Base-by-base conservation (phyloP, 2,888 invertebrate species). In the Acleris laterana region DNA sequence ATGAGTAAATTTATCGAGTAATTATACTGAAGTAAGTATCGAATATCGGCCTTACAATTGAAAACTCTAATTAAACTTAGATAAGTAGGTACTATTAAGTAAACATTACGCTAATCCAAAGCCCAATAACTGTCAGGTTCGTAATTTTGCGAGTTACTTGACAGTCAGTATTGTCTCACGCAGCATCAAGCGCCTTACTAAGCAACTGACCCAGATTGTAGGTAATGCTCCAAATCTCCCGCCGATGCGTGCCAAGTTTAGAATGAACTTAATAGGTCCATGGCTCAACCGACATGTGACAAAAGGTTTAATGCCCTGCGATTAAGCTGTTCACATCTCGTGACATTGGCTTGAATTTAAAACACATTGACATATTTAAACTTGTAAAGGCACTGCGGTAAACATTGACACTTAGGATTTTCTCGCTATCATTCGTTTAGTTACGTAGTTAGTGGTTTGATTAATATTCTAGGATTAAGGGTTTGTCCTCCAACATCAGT, bases 201-300 rank as follows among this genome's bases (percentile, higher is more conserved):
- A 88, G 72, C 88, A 87, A 89, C 80, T 90, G 91, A 88, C 90
- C 90, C 79, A 89, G 87, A 84, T 89, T 83, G 79, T 80, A 42
- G 46, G 46, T 56, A 81, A 80, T 80, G 87, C 85, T 87, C 88
- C 82, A 84, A 87, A 90, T 90, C 82, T 84, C 79, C 77, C 72
- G 76, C 71, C 79, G 78, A 86, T 85, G 81, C 82, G 82, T 84
- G 85, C 82, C 84, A 83, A 87, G 83, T 83, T 85, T 82, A 82
- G 73, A 80, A 76, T 75, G 75, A 76, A 78, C 72, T 77, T 74
- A 74, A 78, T 72, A 71, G 66, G 65, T 56, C 69, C 62, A 48
- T 73, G 70, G 69, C 66, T 63, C 65, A 65, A 69, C 53, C 64
- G 66, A 69, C 65, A 52, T 61, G 56, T 56, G 58, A 68, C 68